Evolutionary conservation across 2,888 invertebrate genomes (phyloP).

Genomic region (Minunthozetes semirufus): DNA sequence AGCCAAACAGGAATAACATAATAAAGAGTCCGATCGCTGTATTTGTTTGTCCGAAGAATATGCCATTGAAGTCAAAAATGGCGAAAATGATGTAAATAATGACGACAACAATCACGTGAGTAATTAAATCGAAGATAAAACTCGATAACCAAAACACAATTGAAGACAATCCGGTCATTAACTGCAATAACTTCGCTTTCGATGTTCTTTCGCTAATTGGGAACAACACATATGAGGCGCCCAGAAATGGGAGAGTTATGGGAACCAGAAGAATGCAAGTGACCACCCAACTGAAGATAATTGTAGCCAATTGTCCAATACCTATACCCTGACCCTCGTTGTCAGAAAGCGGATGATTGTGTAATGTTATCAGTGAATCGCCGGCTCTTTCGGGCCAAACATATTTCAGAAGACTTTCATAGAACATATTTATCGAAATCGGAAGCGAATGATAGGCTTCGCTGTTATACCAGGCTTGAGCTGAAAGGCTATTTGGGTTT

Average conservation of each 20-base stretch:
- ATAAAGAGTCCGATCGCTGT: conserved; percentile 40
- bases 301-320: too few species aligned
- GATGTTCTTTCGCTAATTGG: conserved; percentile 38
- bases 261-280: conserved; percentile 30
- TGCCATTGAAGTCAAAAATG: conserved; percentile 21
- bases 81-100: conserved; percentile 32
- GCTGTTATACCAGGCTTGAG: conserved; percentile 29
- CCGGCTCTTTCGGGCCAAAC: neutral
- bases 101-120: conserved; percentile 11
- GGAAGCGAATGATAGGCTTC: conserved; percentile 35
- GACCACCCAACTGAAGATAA: conserved; percentile 19
- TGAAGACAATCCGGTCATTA: conserved; percentile 37
- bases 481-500: neutral
- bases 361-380: neutral
- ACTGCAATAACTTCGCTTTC: conserved; percentile 38
- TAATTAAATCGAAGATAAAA: conserved; percentile 36
- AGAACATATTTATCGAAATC: conserved; percentile 18
- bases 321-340: too few species aligned
- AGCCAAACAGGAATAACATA: conserved; percentile 39
- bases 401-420: conserved; percentile 17
- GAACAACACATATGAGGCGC: conserved; percentile 38
- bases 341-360: conserved; percentile 2
- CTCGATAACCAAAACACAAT: conserved; percentile 33
- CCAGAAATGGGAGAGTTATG: conserved; percentile 39
- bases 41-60: conserved; percentile 23